Evolutionary conservation across 2,797 vertebrate genomes (phyloP), one percentile per base, ranked within the genome.

Genomic region (Rhinogobio ventralis): DNA sequence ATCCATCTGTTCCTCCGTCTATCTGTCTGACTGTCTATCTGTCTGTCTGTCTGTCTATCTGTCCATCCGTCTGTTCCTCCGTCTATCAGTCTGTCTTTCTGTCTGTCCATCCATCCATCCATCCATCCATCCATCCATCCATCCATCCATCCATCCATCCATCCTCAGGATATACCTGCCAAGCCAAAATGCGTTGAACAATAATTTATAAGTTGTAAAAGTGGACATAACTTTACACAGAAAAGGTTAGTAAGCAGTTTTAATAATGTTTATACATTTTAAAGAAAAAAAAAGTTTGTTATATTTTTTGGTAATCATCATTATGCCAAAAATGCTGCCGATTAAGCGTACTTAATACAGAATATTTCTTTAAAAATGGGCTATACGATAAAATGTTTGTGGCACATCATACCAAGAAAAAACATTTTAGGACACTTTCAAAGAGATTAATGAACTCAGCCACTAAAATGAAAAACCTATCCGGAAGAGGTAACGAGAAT

Each of bases 401-500:
- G 9, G 2, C 28, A 7, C 28, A 53, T 33, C 20, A 13, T 33
- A 75, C 49, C 19, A 53, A 33, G 19, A 30, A 75, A 74, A 53
- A 11, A 1, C 25, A 53, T 53, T 74, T 53, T 51, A 53, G 72
- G 28, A 53, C 23, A 7, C 23, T 77, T 74, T 75, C 39, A 62
- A 39, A 84, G 46, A n/a, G 75, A 88, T 57, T 23, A 72, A 64
- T 73, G 55, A 71, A 74, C 80, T 79, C 49, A 39, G 62, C 36
- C 80, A 77, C 66, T 81, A 42, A 82, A 86, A 83, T 46, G 30
- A 66, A 81, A 84, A 83, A 85, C 72, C 46, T 42, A 55, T 67
- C 49, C 28, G 49, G 72, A 87, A 79, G 60, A 69, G 81, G 49
- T 64, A 62, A 42, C 71, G 33, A 49, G 73, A 87, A 88, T 85